A percentile compares a stretch with the other conserved stretches of the same genome.
phyloP scores from a whole-genome alignment of 2,888 invertebrate species.

The Lycia hirtaria region DNA sequence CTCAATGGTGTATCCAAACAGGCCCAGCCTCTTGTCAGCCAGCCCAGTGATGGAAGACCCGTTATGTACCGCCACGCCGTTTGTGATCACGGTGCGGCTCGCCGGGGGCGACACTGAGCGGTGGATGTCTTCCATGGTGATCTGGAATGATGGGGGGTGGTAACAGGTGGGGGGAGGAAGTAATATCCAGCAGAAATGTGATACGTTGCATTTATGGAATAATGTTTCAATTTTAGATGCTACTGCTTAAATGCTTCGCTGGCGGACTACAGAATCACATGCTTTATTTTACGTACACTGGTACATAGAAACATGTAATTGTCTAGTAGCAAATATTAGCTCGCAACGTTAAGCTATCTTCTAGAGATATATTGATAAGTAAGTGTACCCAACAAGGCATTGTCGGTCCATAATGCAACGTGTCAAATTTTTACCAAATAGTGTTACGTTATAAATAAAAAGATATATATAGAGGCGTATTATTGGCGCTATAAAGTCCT shows the following conservation, averaged over 20 bases:
- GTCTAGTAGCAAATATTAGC: no score
- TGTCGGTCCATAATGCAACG: background rate
- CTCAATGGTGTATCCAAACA: conserved; percentile 98
- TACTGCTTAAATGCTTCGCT: no score
- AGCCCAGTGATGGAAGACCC: conserved; percentile 82
- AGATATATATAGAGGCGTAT: conserved; percentile 9
- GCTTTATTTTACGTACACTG: no score
- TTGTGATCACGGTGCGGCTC: conserved; percentile 56
- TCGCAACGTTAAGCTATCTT: no score
- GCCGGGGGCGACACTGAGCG: conserved; percentile 63
- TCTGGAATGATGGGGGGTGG: conserved; percentile 76
- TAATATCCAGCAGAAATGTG: background rate
- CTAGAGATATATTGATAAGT: no score
- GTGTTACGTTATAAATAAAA: background rate
- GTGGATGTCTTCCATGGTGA: conserved; percentile 93
- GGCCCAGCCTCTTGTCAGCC: conserved; percentile 92
- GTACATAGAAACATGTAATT: no score
- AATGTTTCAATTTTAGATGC: no score
- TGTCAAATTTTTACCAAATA: conserved; percentile 8
- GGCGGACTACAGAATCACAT: no score
- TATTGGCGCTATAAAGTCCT: conserved; percentile 8
- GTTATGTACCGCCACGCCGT: conserved; percentile 51
- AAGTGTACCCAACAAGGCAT: background rate
- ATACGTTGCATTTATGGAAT: background rate
- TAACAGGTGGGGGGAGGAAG: background rate